Conservation (phyloP, 2,888 invertebrate species). For the Ichneumon xanthorius region DNA sequence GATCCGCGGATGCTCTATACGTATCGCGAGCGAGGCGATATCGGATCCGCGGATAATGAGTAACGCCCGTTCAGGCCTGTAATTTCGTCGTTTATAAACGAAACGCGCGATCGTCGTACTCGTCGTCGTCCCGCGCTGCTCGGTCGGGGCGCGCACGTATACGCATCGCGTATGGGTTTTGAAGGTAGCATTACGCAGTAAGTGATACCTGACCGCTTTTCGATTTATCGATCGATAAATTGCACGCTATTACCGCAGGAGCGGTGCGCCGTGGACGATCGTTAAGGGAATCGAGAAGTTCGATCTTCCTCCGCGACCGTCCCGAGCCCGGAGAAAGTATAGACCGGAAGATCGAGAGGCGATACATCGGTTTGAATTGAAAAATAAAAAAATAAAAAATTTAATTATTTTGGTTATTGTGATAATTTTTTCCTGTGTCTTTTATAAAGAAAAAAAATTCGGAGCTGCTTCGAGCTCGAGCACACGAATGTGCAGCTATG, state of each 20-base stretch:
- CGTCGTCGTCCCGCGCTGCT: constrained; percentile 44
- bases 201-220: constrained; percentile 79
- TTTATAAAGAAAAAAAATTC: background rate
- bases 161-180: constrained; percentile 65
- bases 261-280: constrained; percentile 49
- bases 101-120: constrained; percentile 63
- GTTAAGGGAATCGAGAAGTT: constrained; percentile 57
- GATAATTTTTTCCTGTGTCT: background rate
- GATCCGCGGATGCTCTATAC: background rate
- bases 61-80: constrained; percentile 74
- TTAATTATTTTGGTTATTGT: background rate
- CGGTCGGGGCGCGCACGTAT: constrained; percentile 19
- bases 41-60: constrained; percentile 71
- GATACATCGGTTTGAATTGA: constrained; percentile 7
- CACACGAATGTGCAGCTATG: background rate
- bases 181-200: constrained; percentile 79
- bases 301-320: constrained; percentile 29
- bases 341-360: background rate
- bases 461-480: background rate
- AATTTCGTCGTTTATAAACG: constrained; percentile 78
- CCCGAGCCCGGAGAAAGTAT: constrained; percentile 8
- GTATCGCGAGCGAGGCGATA: constrained; percentile 29
- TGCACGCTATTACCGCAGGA: constrained; percentile 73
- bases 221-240: constrained; percentile 82
- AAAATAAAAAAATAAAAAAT: background rate